Base-by-base conservation (phyloP, 2,888 invertebrate genomes). In the Parnassius glacialis region DNA sequence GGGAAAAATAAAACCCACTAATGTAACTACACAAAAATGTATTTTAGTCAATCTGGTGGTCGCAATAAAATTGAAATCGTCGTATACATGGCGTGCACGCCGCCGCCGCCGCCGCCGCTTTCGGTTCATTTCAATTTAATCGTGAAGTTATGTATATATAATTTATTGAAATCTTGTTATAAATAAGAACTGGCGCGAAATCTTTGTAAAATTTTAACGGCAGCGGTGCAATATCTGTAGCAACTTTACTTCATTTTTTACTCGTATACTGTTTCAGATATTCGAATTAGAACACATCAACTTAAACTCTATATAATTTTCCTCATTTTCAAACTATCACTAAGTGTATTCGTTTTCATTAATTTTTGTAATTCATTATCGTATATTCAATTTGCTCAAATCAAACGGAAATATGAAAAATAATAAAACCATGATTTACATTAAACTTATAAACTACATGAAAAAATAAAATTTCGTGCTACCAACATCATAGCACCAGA, bases 221-320 rank as follows among this genome's bases (percentile, higher is more conserved):
- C 85, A 83, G 76, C 85, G 80, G 79, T 78, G 68, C 74, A 71
- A 74, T 78, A 70, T 74, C 78, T 79, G 81, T 81, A 83, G 83
- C 76, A 74, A 74, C 68, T 72, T 75, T 74, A 81, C 85, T 83
- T 83, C 74, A 76, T 80, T 78, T 75, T 81, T 79, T 84, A 57
- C 75, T 90, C 91, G 91, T 91, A 91, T 91, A 91, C 91, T 85
- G 89, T 85, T 81, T 89, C 88, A 92, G 91, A 92, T 92, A 92
- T 91, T 84, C 84, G 88, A 89, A 87, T 81, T 79, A 86, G 87
- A 90, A 91, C 87, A 90, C 88, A 87, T 87, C 79, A 85, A 87
- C 87, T 87, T 88, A 89, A 16, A 82, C 65, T 67, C 87, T 89
- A 87, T 74, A 74, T 76, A 76, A 67, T 68, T 70, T 62, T 72